phyloP scores from a whole-genome alignment of 2,797 vertebrate genomes.

The Muscicapa comitata region DNA sequence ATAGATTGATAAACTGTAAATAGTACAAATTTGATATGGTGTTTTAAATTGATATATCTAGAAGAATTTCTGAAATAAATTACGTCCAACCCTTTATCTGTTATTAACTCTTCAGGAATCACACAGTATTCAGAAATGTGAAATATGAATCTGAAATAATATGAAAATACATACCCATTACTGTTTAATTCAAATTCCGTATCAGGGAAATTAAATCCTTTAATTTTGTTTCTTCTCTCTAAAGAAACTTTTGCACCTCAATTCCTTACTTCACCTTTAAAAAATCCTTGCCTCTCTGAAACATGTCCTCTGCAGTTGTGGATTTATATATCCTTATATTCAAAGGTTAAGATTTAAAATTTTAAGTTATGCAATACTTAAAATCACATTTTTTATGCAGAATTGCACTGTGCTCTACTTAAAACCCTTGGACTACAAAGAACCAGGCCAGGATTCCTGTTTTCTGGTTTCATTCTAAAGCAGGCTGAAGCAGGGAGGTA shows the following conservation, averaged over 20 bases:
- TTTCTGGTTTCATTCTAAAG: background rate
- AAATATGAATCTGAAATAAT: background rate
- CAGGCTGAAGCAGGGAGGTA: background rate
- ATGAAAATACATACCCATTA: background rate
- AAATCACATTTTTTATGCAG: background rate
- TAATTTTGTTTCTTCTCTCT: background rate
- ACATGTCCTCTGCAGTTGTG: background rate
- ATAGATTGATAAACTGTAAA: constrained; percentile 48
- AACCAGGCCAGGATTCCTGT: background rate
- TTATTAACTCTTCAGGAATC: constrained; percentile 37
- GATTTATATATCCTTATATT: background rate
- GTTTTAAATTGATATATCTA: background rate
- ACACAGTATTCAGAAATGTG: background rate
- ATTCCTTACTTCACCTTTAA: background rate
- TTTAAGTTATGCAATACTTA: background rate
- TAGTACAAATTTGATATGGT: background rate
- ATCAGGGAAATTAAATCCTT: background rate
- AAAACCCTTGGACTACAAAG: background rate
- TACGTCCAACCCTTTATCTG: background rate
- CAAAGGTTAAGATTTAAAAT: background rate
- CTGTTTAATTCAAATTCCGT: background rate
- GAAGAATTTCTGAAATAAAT: constrained; percentile 29
- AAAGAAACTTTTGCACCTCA: background rate
- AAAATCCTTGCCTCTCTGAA: background rate
- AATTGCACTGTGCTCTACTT: background rate